phyloP scores from a whole-genome alignment of 1,140 invertebrate species.

The Ceratitis capitata region DNA sequence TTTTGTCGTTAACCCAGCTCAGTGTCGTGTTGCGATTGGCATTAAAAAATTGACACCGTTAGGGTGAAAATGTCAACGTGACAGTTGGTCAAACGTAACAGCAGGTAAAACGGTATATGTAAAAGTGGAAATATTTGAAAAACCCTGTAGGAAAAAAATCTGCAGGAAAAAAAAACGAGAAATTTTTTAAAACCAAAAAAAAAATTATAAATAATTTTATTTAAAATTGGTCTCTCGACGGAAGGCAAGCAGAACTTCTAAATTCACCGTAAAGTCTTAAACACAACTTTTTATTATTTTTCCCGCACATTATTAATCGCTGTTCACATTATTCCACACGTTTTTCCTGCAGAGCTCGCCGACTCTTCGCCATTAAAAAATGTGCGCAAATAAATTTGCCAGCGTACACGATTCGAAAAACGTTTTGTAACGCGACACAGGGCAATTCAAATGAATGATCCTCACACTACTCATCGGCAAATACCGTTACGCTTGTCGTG shows the following conservation, averaged over 20 bases:
- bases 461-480: conserved; percentile 41
- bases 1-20: neutral
- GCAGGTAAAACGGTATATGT: neutral
- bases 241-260: too few species aligned
- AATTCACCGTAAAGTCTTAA: neutral
- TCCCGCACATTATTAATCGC: neutral
- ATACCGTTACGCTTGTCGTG: conserved; percentile 26
- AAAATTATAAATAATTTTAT: too few species aligned
- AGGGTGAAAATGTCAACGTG: conserved; percentile 56
- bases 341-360: neutral
- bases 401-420: neutral
- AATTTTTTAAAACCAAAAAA: neutral
- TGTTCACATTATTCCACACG: neutral
- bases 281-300: neutral
- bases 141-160: neutral
- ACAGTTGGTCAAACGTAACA: conserved; percentile 46
- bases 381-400: conserved; percentile 4
- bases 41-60: conserved; percentile 63
- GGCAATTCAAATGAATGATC: conserved; percentile 20
- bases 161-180: too few species aligned
- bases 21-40: neutral
- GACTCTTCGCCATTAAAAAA: neutral
- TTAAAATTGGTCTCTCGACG: too few species aligned
- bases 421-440: conserved; percentile 28
- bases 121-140: neutral